These are phyloP conservation scores for Montifringilla adamsi DNA, from an alignment of 2,113 vertebrate genomes.

Conservation along the genomic window DNA sequence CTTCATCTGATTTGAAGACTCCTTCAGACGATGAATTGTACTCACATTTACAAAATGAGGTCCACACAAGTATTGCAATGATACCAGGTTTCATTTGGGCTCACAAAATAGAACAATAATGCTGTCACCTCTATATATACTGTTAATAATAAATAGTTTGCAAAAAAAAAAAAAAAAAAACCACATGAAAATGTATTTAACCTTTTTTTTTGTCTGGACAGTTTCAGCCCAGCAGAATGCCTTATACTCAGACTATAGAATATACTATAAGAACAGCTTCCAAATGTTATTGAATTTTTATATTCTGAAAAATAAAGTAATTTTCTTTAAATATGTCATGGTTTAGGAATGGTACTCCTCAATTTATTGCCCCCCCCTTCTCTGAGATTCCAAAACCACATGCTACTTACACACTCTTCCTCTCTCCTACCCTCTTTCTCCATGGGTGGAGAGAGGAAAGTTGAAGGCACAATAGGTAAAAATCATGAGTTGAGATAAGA, in stretches of 20 bases:
- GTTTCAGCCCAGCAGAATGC: not conserved
- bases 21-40: not conserved
- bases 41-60: not conserved
- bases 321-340: not conserved
- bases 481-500: not conserved
- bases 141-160: not conserved
- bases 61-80: not conserved
- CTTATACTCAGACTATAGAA: not conserved
- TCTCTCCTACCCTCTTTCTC: not conserved
- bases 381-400: not conserved
- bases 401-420: not conserved
- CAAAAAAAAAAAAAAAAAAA: not conserved
- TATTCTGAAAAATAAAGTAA: not conserved
- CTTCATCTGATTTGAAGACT: not conserved
- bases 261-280: not conserved
- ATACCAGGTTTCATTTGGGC: not conserved
- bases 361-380: not conserved
- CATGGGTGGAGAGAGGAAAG: fast-evolving
- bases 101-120: not conserved
- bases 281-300: not conserved
- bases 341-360: not conserved
- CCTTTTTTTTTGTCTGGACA: not conserved
- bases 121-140: not conserved
- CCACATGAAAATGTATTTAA: not conserved
- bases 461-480: not conserved